Conservation (phyloP, 2,888 invertebrate species). For the Drosophila pegasa region DNA sequence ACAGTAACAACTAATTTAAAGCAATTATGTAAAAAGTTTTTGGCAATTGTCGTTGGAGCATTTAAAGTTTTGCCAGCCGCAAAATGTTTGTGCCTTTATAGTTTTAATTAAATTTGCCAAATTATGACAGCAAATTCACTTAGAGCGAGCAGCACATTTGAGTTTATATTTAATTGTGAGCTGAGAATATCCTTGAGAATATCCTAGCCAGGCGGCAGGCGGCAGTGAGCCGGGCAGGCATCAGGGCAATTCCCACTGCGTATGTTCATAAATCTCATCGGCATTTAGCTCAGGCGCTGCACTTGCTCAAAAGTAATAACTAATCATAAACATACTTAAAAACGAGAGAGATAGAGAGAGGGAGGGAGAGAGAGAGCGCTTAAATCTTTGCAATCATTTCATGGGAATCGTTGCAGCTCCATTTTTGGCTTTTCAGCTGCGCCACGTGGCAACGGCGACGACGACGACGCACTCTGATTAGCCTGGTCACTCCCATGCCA, state of each 20-base stretch:
- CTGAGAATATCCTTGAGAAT: neutral
- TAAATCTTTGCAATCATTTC: constrained; percentile 60
- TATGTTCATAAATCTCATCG: constrained; percentile 61
- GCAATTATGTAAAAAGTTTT: constrained; percentile 80
- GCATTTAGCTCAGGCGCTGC: constrained; percentile 60
- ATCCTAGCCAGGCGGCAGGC: neutral
- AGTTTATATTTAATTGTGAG: constrained; percentile 50
- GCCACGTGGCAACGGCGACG: constrained; percentile 83
- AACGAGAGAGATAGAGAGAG: constrained; percentile 48
- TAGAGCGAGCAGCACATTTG: constrained; percentile 43
- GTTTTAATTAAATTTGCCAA: constrained; percentile 78
- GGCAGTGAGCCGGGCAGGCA: neutral
- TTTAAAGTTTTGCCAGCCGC: constrained; percentile 66
- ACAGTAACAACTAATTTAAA: constrained; percentile 82
- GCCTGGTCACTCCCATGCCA: constrained; percentile 30
- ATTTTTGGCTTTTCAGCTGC: constrained; percentile 41
- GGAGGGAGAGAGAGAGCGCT: too few relatives aligned
- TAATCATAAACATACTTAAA: constrained; percentile 72
- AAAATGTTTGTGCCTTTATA: constrained; percentile 63
- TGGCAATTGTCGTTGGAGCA: constrained; percentile 45
- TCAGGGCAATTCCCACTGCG: constrained; percentile 57
- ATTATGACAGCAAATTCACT: constrained; percentile 68
- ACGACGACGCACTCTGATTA: constrained; percentile 81
- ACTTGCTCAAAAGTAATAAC: constrained; percentile 71
- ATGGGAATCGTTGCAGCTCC: constrained; percentile 63